Evolutionary conservation across 2,113 vertebrate genomes (phyloP), one percentile per base, ranked within the genome.

Genomic region (Sorex fumeus): DNA sequence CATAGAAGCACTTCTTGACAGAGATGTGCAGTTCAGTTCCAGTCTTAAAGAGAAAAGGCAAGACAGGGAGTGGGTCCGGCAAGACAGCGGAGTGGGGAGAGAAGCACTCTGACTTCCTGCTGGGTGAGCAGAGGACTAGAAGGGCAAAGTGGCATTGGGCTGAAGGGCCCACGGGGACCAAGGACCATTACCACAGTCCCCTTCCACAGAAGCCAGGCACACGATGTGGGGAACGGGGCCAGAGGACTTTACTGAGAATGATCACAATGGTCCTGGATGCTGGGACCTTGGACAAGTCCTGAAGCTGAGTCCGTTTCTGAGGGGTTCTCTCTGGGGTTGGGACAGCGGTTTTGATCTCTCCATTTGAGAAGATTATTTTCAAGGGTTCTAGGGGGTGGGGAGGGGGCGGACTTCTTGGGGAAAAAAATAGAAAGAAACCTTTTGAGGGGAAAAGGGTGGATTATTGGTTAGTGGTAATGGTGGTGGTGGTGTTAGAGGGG

Each of bases 171-270:
- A 0, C 6, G 1, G 6, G 45, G 32, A 47, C 0, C 4, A 2
- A 6, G 36, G 30, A 18, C 34, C 7, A 0, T 11, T 64, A 45
- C 18, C 30, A 43, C 27, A 8, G 45, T 84, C 66, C 32, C 25
- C 57, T 5, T 89, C 75, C 43, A 30, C 50, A 15, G 45, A 84
- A 93, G n/a, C 32, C 3, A 8, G 3, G 23, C n/a, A 16, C 16
- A 53, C 60, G 1, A 71, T 25, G 43, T 53, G 32, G 66, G 30
- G 75, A 87, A 81, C 47, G 43, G 40, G 60, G 50, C 75, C 66
- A 92, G 75, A 67, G 60, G 90, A 71, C 71, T 88, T 86, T 32
- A 88, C 90, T 34, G 69, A 53, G 71, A 95, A 64, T 28, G 19
- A 60, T 64, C 47, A 34, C 75, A 28, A 72, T 88, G 85, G 12